Evolutionary conservation across 2,888 invertebrate genomes (phyloP).

Genomic region (Hetaerina titia): DNA sequence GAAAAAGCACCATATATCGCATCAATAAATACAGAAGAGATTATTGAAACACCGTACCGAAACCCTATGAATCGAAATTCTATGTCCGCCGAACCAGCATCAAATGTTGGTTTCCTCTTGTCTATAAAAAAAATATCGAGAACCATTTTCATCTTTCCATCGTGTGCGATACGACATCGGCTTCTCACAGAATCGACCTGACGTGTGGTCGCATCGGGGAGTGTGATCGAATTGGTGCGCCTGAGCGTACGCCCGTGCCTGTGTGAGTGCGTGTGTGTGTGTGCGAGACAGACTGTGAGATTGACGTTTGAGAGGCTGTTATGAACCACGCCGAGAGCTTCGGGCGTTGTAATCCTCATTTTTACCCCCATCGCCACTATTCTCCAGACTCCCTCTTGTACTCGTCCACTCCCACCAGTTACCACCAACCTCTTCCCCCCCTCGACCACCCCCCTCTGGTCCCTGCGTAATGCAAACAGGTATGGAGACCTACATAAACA

Average conservation of each 20-base stretch:
- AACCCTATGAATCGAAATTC: no score
- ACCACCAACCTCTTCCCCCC: not conserved
- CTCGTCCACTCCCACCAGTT: not conserved
- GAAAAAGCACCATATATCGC: no score
- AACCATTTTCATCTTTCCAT: no score
- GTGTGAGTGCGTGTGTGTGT: not conserved
- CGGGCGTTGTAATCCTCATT: not conserved
- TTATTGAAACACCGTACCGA: no score
- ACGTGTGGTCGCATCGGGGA: not conserved
- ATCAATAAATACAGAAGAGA: no score
- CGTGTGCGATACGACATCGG: no score
- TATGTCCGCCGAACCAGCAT: no score
- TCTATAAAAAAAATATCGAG: no score
- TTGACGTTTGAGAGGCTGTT: not conserved
- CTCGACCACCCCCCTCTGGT: not conserved
- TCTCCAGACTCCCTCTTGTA: not conserved
- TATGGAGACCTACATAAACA: conserved; percentile 32
- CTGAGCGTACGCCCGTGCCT: not conserved
- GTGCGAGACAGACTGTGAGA: not conserved
- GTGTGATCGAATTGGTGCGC: not conserved
- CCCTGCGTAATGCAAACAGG: not conserved
- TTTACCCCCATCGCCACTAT: not conserved
- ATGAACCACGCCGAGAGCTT: not conserved
- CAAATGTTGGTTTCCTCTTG: no score
- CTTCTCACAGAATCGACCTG: no score